A percentile compares a stretch with the other conserved stretches of the same genome.
Evolutionary conservation across 2,113 vertebrate species (phyloP).

Genomic region (Rhineura floridana): DNA sequence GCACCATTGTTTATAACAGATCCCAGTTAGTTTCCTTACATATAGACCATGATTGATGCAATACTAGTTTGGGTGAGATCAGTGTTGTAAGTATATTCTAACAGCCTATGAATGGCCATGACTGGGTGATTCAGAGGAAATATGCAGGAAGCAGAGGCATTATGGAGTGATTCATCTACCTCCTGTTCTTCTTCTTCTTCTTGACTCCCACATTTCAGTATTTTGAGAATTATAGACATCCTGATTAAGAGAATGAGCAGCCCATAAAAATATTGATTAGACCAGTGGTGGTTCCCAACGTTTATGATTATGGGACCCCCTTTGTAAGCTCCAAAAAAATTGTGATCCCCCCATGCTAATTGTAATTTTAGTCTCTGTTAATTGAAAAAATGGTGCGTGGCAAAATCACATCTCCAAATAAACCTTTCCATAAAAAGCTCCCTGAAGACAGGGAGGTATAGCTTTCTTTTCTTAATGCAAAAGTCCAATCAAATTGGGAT

Average conservation of each 20-base stretch:
- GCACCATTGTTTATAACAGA: neutral
- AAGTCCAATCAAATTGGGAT: too few relatives aligned
- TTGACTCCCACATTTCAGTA: too few relatives aligned
- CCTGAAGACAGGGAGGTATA: too few relatives aligned
- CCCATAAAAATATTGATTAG: neutral
- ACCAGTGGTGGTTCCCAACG: too few relatives aligned
- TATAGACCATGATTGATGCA: neutral
- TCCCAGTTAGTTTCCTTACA: neutral
- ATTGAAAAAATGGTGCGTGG: too few relatives aligned
- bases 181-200: constrained; percentile 8
- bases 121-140: neutral
- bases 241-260: neutral
- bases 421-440: too few relatives aligned
- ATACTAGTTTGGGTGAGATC: neutral
- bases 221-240: neutral
- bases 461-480: too few relatives aligned
- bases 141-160: neutral
- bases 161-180: neutral
- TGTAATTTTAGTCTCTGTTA: too few relatives aligned
- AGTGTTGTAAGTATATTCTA: neutral
- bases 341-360: too few relatives aligned
- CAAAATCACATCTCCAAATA: too few relatives aligned
- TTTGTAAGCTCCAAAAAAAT: too few relatives aligned
- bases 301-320: too few relatives aligned
- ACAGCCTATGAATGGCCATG: neutral